A percentile compares a stretch with the other conserved stretches of the same genome.
These are phyloP conservation scores for Drosophila bocki DNA, from an alignment of 1,140 invertebrate genomes.

Conservation along the genomic window DNA sequence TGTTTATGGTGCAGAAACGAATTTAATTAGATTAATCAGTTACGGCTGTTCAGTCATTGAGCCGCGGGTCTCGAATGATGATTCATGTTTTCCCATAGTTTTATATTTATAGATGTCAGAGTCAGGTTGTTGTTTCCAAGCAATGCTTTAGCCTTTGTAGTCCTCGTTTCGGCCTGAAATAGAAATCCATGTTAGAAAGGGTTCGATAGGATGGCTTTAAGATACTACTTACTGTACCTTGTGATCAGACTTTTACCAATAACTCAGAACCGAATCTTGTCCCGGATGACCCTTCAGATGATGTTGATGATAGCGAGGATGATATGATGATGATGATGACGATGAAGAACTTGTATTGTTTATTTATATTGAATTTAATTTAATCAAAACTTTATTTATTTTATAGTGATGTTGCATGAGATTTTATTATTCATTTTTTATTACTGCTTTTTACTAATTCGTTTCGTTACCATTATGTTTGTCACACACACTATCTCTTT, in stretches of 20 bases:
- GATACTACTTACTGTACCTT: slow-evolving; percentile 10
- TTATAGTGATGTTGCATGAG: slow-evolving; percentile 84
- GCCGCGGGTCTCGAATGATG: slow-evolving; percentile 21
- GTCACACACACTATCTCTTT: slow-evolving; percentile 40
- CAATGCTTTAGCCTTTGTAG: slow-evolving; percentile 16
- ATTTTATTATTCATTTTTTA: slow-evolving; percentile 85
- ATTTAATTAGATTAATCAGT: slow-evolving; percentile 83
- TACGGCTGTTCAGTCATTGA: slow-evolving; percentile 73
- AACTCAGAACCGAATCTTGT: slow-evolving; percentile 19
- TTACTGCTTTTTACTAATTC: slow-evolving; percentile 82
- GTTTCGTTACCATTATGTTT: slow-evolving; percentile 60
- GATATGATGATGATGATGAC: slow-evolving; percentile 31
- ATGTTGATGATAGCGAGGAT: slow-evolving; percentile 19
- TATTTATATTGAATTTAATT: slow-evolving; percentile 70
- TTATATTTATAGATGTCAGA: slow-evolving; percentile 55
- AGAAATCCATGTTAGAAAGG: slow-evolving; percentile 54
- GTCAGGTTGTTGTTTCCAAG: slow-evolving; percentile 40
- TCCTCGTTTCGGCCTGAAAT: slow-evolving; percentile 23
- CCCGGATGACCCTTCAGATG: slow-evolving; percentile 20
- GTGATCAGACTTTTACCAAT: slow-evolving; percentile 57
- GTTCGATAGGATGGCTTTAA: slow-evolving; percentile 24
- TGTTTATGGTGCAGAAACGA: slow-evolving; percentile 80
- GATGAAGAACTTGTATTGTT: slow-evolving; percentile 69
- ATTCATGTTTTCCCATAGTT: slow-evolving; percentile 49
- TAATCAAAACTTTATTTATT: slow-evolving; percentile 71